Percentiles rank a stretch among this genome's conserved stretches.
Conservation (phyloP, 2,113 vertebrate species). For the Atractosteus spatula region DNA sequence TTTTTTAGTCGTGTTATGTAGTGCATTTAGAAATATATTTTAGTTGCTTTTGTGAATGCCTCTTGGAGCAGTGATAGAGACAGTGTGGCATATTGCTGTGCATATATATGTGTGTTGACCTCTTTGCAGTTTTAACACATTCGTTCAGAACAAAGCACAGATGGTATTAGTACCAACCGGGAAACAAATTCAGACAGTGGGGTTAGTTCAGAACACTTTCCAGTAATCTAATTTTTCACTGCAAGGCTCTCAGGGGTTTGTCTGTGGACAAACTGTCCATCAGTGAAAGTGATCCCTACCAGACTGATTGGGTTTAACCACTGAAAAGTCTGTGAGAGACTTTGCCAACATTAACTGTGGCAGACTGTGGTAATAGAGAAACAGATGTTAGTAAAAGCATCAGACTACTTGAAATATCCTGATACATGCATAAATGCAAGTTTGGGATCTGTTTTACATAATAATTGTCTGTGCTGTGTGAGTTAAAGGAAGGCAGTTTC, state of each 20-base stretch:
- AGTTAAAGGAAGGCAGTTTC: background rate
- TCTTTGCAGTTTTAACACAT: slow-evolving; percentile 19
- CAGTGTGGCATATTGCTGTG: background rate
- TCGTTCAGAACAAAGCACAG: too few species aligned
- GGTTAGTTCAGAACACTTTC: slow-evolving; percentile 5
- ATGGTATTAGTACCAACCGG: too few species aligned
- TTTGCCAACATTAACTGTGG: too few species aligned
- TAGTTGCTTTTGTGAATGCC: background rate
- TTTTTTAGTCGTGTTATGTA: slow-evolving; percentile 27
- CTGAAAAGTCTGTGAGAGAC: background rate
- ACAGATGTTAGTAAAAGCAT: slow-evolving; percentile 17
- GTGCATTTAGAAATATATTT: background rate
- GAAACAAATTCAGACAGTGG: too few species aligned
- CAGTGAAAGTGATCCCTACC: slow-evolving; percentile 26
- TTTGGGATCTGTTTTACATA: slow-evolving; percentile 7
- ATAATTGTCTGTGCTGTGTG: slow-evolving; percentile 32
- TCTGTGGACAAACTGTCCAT: slow-evolving; percentile 42
- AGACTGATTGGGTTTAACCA: slow-evolving; percentile 31
- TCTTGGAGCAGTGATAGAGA: background rate
- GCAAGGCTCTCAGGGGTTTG: slow-evolving; percentile 27
- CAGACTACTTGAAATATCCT: slow-evolving; percentile 4
- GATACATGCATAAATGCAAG: background rate
- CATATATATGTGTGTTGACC: background rate
- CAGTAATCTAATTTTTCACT: slow-evolving; percentile 23
- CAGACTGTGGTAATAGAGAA: too few species aligned